phyloP scores from a whole-genome alignment of 2,888 invertebrate species.

The Eupithecia subumbrata region DNA sequence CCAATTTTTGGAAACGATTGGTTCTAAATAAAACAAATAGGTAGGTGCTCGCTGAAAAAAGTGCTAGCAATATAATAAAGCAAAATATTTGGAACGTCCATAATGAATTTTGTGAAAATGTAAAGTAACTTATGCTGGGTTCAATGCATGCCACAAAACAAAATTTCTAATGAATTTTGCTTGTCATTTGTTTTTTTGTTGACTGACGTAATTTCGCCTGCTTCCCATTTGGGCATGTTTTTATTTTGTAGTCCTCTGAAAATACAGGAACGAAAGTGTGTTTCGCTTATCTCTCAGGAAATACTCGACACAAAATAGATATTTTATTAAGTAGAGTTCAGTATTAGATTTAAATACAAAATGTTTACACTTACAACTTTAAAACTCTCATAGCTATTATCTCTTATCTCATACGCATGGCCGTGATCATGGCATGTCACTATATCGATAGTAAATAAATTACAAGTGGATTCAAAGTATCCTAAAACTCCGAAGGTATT shows the following conservation, averaged over 20 bases:
- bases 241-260: background rate
- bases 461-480: background rate
- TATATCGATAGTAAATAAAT: background rate
- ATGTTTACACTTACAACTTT: too few relatives aligned
- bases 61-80: background rate
- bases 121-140: background rate
- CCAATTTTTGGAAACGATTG: constrained; percentile 18
- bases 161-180: background rate
- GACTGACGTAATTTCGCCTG: too few relatives aligned
- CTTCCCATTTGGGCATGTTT: background rate
- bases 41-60: background rate
- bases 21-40: constrained; percentile 1
- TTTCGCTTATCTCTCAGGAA: background rate
- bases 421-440: background rate
- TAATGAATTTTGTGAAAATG: background rate
- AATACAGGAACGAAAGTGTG: background rate
- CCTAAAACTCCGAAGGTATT: background rate
- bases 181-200: background rate
- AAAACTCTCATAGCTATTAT: too few relatives aligned
- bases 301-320: too few relatives aligned
- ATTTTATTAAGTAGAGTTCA: too few relatives aligned
- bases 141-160: background rate
- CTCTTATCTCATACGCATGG: too few relatives aligned
- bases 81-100: background rate
- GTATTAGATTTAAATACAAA: too few relatives aligned